Conservation (phyloP, 2,797 vertebrate species). For the Philypnodon macrostomus region DNA sequence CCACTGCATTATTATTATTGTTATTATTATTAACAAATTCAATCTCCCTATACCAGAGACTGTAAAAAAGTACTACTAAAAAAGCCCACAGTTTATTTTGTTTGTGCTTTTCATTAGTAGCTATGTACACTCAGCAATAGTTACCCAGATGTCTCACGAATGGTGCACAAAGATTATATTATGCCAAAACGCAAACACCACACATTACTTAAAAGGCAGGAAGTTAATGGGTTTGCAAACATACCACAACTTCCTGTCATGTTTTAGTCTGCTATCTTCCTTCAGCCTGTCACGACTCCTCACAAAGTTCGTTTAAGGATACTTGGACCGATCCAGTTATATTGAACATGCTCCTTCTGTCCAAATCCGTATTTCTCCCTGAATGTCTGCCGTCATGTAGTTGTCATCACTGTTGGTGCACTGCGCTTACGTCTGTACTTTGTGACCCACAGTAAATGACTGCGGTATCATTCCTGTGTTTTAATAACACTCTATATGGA, state of each 20-base stretch:
- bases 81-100: no score
- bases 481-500: constrained; percentile 24
- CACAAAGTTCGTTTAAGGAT: not conserved
- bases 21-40: no score
- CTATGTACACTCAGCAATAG: not conserved
- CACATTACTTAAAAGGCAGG: not conserved
- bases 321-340: not conserved
- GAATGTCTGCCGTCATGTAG: not conserved
- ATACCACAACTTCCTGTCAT: not conserved
- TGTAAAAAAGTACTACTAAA: no score
- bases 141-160: constrained; percentile 4
- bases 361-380: not conserved
- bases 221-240: not conserved
- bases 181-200: not conserved
- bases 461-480: constrained; percentile 17
- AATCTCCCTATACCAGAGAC: no score
- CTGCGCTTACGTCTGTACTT: constrained; percentile 17
- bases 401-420: constrained; percentile 35
- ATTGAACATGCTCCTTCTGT: not conserved
- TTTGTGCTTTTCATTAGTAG: no score
- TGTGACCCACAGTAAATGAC: constrained; percentile 7
- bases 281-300: not conserved
- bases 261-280: not conserved
- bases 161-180: not conserved
- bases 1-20: no score